phyloP scores from a whole-genome alignment of 1,140 invertebrate species.

The Eupeodes corollae region DNA sequence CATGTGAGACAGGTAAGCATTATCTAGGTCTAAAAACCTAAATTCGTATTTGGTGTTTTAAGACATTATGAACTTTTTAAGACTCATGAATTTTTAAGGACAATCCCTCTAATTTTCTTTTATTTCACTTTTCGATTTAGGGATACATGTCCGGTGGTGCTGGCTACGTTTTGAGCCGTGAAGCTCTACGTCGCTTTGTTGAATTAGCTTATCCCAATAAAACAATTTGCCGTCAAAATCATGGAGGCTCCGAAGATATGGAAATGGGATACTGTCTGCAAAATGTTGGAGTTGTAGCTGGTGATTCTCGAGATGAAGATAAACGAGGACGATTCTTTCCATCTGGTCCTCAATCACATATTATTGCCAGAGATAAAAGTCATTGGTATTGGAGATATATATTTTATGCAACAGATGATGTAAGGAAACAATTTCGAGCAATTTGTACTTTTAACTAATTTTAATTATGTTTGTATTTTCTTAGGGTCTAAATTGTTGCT shows the following conservation, averaged over 20 bases:
- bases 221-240: conserved; percentile 56
- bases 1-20: conserved; percentile 49
- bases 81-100: not conserved
- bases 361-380: conserved; percentile 57
- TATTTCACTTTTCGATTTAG: conserved; percentile 25
- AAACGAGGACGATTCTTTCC: conserved; percentile 62
- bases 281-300: conserved; percentile 72
- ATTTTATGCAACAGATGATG: conserved; percentile 1
- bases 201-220: conserved; percentile 55
- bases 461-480: conserved; percentile 28
- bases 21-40: not conserved
- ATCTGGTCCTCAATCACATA: conserved; percentile 55
- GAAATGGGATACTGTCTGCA: conserved; percentile 85
- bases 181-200: conserved; percentile 62
- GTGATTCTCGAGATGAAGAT: conserved; percentile 71
- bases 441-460: not conserved
- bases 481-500: conserved; percentile 76
- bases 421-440: not conserved
- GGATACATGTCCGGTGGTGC: conserved; percentile 93
- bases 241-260: conserved; percentile 73
- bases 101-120: not conserved
- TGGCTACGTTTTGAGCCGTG: conserved; percentile 80
- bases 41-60: not conserved
- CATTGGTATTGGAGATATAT: conserved; percentile 19
- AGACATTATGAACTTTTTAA: not conserved